Evolutionary conservation across 1,140 invertebrate species (phyloP), one percentile per base, ranked within the genome.

Genomic region (Geopemphigus sp.): DNA sequence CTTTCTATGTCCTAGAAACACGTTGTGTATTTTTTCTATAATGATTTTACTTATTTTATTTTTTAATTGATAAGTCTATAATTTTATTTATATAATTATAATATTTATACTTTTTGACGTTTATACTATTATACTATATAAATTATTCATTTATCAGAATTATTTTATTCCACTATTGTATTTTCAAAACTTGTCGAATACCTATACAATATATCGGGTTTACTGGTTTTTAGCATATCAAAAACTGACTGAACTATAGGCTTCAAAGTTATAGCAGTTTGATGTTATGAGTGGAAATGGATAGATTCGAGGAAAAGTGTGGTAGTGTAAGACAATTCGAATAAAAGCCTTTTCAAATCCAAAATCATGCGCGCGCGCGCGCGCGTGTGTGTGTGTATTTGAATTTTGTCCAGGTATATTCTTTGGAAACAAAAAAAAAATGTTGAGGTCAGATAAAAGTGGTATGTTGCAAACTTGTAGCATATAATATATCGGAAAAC

Each of bases 321-420:
- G 45, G 1, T 29, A 14, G 17, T 24, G 22, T 24, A 50, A 68
- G 26, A 68, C 3, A n/a, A 50, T 68, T 50, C 22, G 39, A 68
- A 68, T 50, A 68, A 59, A 26, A 68, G 39, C 24, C 39, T 68
- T 68, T 45, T 68, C 15, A 68, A 50, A 72, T 72, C 50, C 17
- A 70, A 53, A 68, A 53, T 26, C 17, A 29, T 29, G n/a, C n/a
- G n/a, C n/a, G n/a, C n/a, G n/a, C n/a, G n/a, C n/a, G n/a, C n/a
- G n/a, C n/a, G n/a, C n/a, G n/a, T n/a, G n/a, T n/a, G n/a, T n/a
- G 0, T 70, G 29, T 68, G 47, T 47, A 68, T 68, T 12, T 19
- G 66, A 26, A 68, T 50, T 68, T 68, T 2, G 66, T 1, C 45
- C 47, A 50, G 45, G 39, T 68, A 24, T 26, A 24, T 50, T 24